Percentiles rank a stretch among this genome's conserved stretches.
phyloP scores from a whole-genome alignment of 1,140 invertebrate species.

The Matsumurasca onukii region DNA sequence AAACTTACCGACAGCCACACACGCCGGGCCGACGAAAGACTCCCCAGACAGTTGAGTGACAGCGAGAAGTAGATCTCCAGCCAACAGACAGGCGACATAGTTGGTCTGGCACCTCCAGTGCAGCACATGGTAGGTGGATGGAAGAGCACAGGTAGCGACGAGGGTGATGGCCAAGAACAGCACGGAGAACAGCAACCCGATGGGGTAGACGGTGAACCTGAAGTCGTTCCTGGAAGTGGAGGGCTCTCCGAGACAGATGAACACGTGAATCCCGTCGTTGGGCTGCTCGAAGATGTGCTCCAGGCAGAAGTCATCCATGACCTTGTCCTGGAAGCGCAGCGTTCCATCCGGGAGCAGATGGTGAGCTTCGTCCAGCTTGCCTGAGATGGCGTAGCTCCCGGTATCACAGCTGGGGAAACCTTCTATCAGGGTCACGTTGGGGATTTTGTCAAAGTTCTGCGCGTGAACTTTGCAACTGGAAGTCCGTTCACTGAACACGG shows the following conservation, averaged over 20 bases:
- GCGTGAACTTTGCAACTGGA: constrained; percentile 48
- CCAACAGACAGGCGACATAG: constrained; percentile 75
- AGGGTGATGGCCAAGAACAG: constrained; percentile 76
- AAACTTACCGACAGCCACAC: constrained; percentile 65
- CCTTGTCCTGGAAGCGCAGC: constrained; percentile 49
- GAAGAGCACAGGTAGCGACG: constrained; percentile 70
- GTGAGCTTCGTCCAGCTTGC: constrained; percentile 48
- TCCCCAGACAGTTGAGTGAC: constrained; percentile 65
- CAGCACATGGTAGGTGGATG: constrained; percentile 76
- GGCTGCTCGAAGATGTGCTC: constrained; percentile 56
- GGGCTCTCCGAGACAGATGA: constrained; percentile 58
- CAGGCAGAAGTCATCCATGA: constrained; percentile 59
- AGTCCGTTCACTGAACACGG: constrained; percentile 56
- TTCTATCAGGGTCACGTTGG: constrained; percentile 36
- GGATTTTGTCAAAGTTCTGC: constrained; percentile 28
- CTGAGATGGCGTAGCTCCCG: constrained; percentile 48
- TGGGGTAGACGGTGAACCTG: constrained; percentile 66
- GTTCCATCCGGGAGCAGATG: constrained; percentile 51
- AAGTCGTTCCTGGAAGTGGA: constrained; percentile 53
- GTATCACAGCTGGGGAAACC: constrained; percentile 56
- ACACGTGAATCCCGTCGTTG: constrained; percentile 54
- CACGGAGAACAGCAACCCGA: constrained; percentile 72
- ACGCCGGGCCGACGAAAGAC: constrained; percentile 56
- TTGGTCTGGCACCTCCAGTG: constrained; percentile 84
- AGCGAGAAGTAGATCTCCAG: constrained; percentile 74